phyloP scores from a whole-genome alignment of 2,888 invertebrate species.

The Aplocera efformata region DNA sequence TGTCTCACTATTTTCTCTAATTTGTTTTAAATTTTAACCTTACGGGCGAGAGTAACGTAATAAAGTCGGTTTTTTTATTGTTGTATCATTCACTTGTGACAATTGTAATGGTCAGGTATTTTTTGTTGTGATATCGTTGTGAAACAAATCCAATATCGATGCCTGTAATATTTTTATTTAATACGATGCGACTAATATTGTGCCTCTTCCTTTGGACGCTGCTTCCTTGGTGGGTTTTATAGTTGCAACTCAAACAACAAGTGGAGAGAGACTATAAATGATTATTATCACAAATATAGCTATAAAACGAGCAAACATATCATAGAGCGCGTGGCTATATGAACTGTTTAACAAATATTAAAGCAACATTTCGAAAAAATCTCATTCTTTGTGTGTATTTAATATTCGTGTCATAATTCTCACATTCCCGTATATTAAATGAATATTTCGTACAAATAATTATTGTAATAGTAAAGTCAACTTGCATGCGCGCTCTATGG shows the following conservation, averaged over 20 bases:
- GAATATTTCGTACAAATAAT: background rate
- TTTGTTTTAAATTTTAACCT: no score
- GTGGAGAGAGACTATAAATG: conserved; percentile 83
- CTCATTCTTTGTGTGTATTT: no score
- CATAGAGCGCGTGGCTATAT: conserved; percentile 2
- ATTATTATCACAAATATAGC: conserved; percentile 43
- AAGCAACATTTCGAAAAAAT: no score
- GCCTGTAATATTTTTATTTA: no score
- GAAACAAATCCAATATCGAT: conserved; percentile 14
- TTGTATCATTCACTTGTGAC: no score
- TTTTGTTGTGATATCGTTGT: background rate
- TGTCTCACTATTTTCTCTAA: no score
- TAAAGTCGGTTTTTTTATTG: no score
- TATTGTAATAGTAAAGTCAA: background rate
- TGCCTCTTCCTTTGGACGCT: conserved; percentile 70
- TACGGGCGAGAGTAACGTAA: no score
- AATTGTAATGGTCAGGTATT: no score
- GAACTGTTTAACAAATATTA: no score
- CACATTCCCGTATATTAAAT: no score
- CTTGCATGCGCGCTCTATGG: conserved; percentile 6
- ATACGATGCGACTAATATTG: conserved; percentile 31
- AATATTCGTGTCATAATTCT: no score
- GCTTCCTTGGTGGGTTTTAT: conserved; percentile 74
- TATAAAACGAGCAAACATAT: conserved; percentile 1
- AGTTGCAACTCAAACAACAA: conserved; percentile 80